Percentiles rank a stretch among this genome's conserved stretches.
Evolutionary conservation across 2,888 invertebrate species (phyloP).

Genomic region (Chromoteleia sp.): DNA sequence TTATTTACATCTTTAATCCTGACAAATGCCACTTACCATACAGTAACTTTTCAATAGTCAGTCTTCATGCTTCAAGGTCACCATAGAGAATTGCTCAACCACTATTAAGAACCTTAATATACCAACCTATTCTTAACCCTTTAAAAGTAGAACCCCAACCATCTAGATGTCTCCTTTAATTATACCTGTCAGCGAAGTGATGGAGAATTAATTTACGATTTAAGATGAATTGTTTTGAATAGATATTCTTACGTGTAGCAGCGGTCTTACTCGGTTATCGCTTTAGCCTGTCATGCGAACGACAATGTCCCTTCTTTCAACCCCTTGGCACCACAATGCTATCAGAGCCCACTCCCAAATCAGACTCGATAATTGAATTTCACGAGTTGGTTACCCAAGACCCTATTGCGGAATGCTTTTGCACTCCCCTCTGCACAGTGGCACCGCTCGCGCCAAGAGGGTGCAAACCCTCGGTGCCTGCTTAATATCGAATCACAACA

Average conservation of each 20-base stretch:
- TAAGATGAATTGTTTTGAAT: slow-evolving; percentile 67
- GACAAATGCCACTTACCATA: slow-evolving; percentile 4
- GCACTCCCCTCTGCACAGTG: slow-evolving; percentile 69
- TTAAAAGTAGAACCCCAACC: slow-evolving; percentile 25
- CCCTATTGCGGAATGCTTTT: slow-evolving; percentile 74
- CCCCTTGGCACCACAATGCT: slow-evolving; percentile 70
- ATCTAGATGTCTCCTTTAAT: slow-evolving; percentile 58
- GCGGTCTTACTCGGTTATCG: slow-evolving; percentile 78
- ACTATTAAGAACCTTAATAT: slow-evolving; percentile 36
- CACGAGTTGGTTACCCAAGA: slow-evolving; percentile 84
- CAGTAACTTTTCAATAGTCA: slow-evolving; percentile 11
- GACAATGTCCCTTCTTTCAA: slow-evolving; percentile 75
- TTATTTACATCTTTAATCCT: not conserved
- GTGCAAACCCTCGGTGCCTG: slow-evolving; percentile 78
- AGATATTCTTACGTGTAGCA: slow-evolving; percentile 64
- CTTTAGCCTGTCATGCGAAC: slow-evolving; percentile 82
- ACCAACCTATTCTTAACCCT: slow-evolving; percentile 41
- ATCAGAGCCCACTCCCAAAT: slow-evolving; percentile 71
- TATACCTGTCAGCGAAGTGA: slow-evolving; percentile 61
- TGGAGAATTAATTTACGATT: slow-evolving; percentile 64
- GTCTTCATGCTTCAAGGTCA: slow-evolving; percentile 22
- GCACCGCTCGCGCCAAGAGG: slow-evolving; percentile 68
- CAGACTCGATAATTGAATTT: slow-evolving; percentile 84
- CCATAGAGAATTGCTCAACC: slow-evolving; percentile 14
- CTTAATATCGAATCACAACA: slow-evolving; percentile 78